Base-by-base conservation (phyloP, 2,888 invertebrate genomes). In the Cosmia pyralina region DNA sequence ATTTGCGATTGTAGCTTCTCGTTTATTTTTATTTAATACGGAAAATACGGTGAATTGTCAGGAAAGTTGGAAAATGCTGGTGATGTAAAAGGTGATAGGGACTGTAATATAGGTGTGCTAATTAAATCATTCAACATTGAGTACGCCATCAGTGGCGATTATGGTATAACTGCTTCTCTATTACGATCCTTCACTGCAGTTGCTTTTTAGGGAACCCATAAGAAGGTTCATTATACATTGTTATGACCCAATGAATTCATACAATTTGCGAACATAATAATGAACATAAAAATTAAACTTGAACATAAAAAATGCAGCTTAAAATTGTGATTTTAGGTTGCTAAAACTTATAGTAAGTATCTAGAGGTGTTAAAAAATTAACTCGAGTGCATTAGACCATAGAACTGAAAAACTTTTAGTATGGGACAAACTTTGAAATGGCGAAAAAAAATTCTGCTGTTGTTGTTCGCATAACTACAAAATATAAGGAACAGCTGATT, bases 1-100 rank as follows among this genome's bases (percentile, higher is more conserved):
- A 68, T 66, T 52, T 58, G 55, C 52, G 55, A 46, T 11, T 28
- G 28, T 66, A 41, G 41, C 28, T 70, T 62, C 69, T 62, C 34
- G 34, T 72, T 77, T 69, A 59, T 4, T 67, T 73, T 58, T 50
- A 5, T 10, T 57, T 44, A 19, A 60, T 5, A 11, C 17, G 4
- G 13, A 63, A 34, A 28, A 28, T 28, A 28, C 15, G 22, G 4
- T 17, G 19, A 55, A 62, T 38, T 59, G 55, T 69, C 11, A 5
- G 22, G 50, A 65, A 78, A 22, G 7, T 58, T 57, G 2, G 5
- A 34, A 28, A 55, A 17, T 41, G 0, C 46, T 38, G 22, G 7
- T 59, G 28, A 15, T 4, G 19, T n/a, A 0, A 6, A 22, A 34
- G 4, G 22, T 2, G 50, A 59, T 5, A n/a, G 8, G 13, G 6